Base-by-base conservation (phyloP, 92 coral and sea anemone genomes). In the Paramuricea clavata region DNA sequence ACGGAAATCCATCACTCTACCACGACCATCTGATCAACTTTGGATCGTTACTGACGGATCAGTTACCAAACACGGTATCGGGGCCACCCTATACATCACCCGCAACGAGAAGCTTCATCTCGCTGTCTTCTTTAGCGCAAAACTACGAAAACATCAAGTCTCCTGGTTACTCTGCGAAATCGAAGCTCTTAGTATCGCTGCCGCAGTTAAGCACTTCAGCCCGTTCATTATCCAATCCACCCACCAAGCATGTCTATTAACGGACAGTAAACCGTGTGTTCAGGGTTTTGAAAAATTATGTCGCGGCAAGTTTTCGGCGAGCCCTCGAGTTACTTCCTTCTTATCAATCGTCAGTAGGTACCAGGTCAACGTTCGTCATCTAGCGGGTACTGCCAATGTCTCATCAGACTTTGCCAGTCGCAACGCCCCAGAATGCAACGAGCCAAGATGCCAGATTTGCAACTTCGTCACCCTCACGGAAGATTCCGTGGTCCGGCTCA, bases 81-180 rank as follows among this genome's bases (percentile, higher is more conserved):
- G 73, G 5, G 73, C 34, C 41, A 27, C 73, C 28, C 67, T 57
- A 5, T 5, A 16, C 67, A 12, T n/a, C n/a, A n/a, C n/a, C n/a
- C n/a, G n/a, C n/a, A 17, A 52, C 11, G 30, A 57, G 8, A 60
- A 78, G 21, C 88, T 92, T 26, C 85, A 81, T 76, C 76, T 90
- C 2, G 83, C 91, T 5, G 93, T 91, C 21, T 92, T 92, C 78
- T 92, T 86, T 43, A 33, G 76, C 17, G 50, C 76, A 21, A 69
- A 69, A 34, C 47, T 69, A 17, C 49, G 76, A 4, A 69, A 69
- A 19, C 47, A 69, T 17, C 76, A 69, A 26, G 76, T 69, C 3
- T 2, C 76, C 25, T 69, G 76, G 76, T 17, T 34, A 3, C 76
- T 7, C 5, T 41, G 76, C 19, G 76, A 69, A 19, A 16, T 69